Conservation (phyloP, 2,888 invertebrate genomes). For the Epinotia ramella region DNA sequence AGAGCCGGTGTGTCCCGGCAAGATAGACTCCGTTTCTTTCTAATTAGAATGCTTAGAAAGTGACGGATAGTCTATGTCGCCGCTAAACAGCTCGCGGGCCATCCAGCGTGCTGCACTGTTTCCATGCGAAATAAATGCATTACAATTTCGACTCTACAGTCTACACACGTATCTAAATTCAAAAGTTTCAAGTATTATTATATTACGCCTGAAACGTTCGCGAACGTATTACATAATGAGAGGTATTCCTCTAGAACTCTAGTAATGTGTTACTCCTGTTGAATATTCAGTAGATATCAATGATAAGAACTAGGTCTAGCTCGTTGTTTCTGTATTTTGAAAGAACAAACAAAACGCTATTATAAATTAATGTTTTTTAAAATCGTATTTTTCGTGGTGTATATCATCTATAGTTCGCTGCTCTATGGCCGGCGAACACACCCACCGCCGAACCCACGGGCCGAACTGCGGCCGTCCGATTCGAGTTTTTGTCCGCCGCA, state of each 20-base stretch:
- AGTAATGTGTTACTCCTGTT: not conserved
- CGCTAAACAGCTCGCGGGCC: no score
- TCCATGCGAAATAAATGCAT: not conserved
- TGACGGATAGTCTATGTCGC: no score
- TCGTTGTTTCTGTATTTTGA: no score
- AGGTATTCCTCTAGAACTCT: not conserved
- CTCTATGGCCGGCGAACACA: slow-evolving; percentile 63
- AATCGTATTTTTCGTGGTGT: no score
- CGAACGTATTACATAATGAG: not conserved
- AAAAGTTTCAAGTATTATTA: not conserved
- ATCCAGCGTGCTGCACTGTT: not conserved
- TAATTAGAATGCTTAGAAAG: no score
- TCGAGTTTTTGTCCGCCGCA: slow-evolving; percentile 75
- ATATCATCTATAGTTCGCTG: slow-evolving; percentile 11
- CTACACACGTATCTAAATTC: not conserved
- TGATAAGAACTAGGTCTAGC: not conserved
- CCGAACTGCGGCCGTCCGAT: slow-evolving; percentile 72
- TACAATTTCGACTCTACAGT: not conserved
- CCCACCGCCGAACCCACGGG: slow-evolving; percentile 74
- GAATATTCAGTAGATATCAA: not conserved
- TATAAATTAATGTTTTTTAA: no score
- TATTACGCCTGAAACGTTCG: not conserved
- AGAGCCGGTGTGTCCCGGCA: no score
- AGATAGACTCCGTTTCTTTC: no score
- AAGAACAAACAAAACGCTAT: no score